Base-by-base conservation (phyloP, 2,888 invertebrate species). In the Leptinotarsa haldemani region DNA sequence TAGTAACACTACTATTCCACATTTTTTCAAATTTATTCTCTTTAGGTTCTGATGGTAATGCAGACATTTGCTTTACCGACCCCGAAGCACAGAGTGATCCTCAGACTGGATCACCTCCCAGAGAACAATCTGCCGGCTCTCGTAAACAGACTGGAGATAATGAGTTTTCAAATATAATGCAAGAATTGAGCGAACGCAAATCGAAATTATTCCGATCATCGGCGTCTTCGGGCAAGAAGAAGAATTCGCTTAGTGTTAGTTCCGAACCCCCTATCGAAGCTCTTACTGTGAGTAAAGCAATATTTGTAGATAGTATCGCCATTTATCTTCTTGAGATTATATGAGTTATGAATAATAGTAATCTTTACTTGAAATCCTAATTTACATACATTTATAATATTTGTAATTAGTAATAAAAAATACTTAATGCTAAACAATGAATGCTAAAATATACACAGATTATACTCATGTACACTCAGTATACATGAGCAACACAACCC, bases 71-170 rank as follows among this genome's bases (percentile, higher is more conserved):
- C 81, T 92, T 91, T 87, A 92, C 92, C 46, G 93, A 94, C 86
- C 92, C 92, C 74, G 93, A 93, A 84, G 92, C 90, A 48, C 92
- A 92, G 74, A 91, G 92, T 69, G 92, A 93, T 84, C 91, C 91
- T 58, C 91, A 88, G 83, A 87, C 88, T 73, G 88, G 86, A 58
- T 91, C 88, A 82, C 92, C 88, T 81, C 91, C 91, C 58, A 85
- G 90, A 53, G 90, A 90, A 76, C 89, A 89, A 78, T 74, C 78
- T 86, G 88, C 83, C 76, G 77, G 80, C 22, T 76, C 78, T 46
- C 80, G 81, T 16, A 84, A 83, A 71, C 80, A 81, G 68, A 80
- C 82, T 46, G 81, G 83, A 73, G 86, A 85, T 74, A 85, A 80
- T 74, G 85, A 86, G 68, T 83, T 84, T 77, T 72, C 80, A 16